Conservation (phyloP, 1,140 invertebrate species). For the Apis mellifera region DNA sequence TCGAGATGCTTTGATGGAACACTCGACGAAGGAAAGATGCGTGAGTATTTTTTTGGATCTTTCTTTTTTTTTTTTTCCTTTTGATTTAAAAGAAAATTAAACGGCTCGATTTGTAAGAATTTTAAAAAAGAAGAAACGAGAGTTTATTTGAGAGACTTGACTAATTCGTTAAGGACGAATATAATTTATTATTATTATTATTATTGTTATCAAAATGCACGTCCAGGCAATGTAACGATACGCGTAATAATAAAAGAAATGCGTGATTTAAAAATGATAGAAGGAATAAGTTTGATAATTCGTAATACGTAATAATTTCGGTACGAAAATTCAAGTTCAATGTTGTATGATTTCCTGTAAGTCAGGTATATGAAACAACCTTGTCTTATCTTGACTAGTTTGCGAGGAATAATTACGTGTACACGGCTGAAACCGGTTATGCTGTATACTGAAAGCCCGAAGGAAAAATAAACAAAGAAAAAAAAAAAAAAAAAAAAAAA, state of each 20-base stretch:
- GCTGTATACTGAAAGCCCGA: conserved; percentile 1
- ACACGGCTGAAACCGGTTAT: conserved; percentile 2
- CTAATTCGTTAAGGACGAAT: too few species aligned
- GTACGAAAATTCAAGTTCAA: conserved; percentile 18
- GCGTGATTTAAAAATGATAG: too few species aligned
- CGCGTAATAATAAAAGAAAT: too few species aligned
- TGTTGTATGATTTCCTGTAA: not conserved
- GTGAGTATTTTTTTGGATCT: conserved; percentile 36
- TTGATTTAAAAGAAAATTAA: too few species aligned
- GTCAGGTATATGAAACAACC: conserved; percentile 7
- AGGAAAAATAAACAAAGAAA: conserved; percentile 1
- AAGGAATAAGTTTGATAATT: not conserved
- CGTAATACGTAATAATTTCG: not conserved
- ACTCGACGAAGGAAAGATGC: conserved; percentile 20
- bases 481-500: conserved; percentile 3
- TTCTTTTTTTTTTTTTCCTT: too few species aligned
- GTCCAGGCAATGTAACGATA: too few species aligned
- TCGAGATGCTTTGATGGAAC: not conserved
- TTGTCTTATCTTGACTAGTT: conserved; percentile 19
- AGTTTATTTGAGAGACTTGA: too few species aligned
- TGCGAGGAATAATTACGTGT: conserved; percentile 23
- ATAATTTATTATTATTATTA: too few species aligned
- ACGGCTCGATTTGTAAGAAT: too few species aligned
- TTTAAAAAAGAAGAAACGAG: too few species aligned
- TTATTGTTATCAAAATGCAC: too few species aligned